Evolutionary conservation across 2,113 vertebrate species (phyloP), one percentile per base, ranked within the genome.

Genomic region (Isurus oxyrinchus): DNA sequence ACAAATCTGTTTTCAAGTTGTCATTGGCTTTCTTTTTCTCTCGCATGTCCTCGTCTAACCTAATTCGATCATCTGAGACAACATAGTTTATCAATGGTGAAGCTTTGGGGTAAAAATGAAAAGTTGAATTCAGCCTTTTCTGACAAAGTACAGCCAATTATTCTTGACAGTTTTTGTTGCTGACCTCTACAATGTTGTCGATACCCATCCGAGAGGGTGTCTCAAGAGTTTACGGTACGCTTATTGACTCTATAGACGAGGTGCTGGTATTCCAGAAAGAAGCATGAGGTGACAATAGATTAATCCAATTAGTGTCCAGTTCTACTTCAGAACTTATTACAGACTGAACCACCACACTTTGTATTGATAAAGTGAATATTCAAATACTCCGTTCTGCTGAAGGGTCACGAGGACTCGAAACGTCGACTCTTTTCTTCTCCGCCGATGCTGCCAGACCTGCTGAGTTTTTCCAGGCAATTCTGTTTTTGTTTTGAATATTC

Each of bases 221-320:
- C 4, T 40, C n/a, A 81, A 40, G 79, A 40, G n/a, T 40, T 40
- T 81, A 16, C 31, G 10, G 3, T 16, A 81, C 0, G 0, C 35
- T 16, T 13, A 40, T 31, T 81, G 13, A 40, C n/a, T n/a, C 35
- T 40, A n/a, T n/a, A 35, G 76, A n/a, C 31, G 6, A 35, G 35
- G 76, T 79, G 76, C 76, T 14, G 2, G 79, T 40, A 16, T 81
- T 14, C 35, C 35, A 14, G 79, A 81, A 81, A 81, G 13, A n/a
- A 81, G n/a, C 79, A 81, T 81, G n/a, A 81, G 79, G 79, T 81
- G 79, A 81, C n/a, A 81, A 40, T 40, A 81, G 76, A n/a, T 81
- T 81, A 40, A 81, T 81, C n/a, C 2, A 11, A 81, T 81, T 81
- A 81, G 2, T 81, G 76, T n/a, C 76, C 76, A 81, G 76, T 40